A percentile compares a stretch with the other conserved stretches of the same genome.
These are phyloP conservation scores for Bedellia somnulentella DNA, from an alignment of 2,888 invertebrate genomes.

Conservation along the genomic window DNA sequence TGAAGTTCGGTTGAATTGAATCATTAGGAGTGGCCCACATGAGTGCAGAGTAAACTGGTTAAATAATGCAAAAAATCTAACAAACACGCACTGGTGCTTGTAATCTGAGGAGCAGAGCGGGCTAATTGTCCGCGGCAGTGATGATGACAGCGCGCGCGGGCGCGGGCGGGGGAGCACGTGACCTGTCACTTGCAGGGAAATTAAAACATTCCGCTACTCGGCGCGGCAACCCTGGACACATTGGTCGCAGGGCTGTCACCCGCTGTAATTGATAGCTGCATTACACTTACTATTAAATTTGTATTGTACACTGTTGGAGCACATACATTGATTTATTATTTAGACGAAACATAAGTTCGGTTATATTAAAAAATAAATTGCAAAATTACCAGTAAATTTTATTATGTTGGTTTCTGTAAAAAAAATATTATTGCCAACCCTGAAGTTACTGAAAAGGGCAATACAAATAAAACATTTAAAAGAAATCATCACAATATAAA, in stretches of 20 bases:
- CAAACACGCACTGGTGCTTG: slow-evolving; percentile 28
- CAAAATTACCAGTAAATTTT: too few relatives aligned
- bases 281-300: not conserved
- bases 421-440: too few relatives aligned
- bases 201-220: slow-evolving; percentile 59
- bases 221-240: slow-evolving; percentile 2
- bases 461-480: too few relatives aligned
- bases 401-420: too few relatives aligned
- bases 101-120: slow-evolving; percentile 56
- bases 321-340: too few relatives aligned
- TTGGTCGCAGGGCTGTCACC: not conserved
- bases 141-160: slow-evolving; percentile 30
- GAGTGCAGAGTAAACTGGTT: slow-evolving; percentile 17
- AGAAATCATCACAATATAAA: too few relatives aligned
- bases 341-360: too few relatives aligned
- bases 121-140: slow-evolving; percentile 55
- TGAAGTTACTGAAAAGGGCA: too few relatives aligned
- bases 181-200: slow-evolving; percentile 61
- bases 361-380: too few relatives aligned
- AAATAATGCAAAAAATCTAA: slow-evolving; percentile 9
- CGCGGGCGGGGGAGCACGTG: slow-evolving; percentile 34
- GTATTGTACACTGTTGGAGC: not conserved
- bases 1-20: slow-evolving; percentile 18
- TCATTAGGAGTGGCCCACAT: slow-evolving; percentile 20
- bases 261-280: not conserved